Conservation (phyloP, 1,140 invertebrate genomes). For the Melanaphis sacchari region DNA sequence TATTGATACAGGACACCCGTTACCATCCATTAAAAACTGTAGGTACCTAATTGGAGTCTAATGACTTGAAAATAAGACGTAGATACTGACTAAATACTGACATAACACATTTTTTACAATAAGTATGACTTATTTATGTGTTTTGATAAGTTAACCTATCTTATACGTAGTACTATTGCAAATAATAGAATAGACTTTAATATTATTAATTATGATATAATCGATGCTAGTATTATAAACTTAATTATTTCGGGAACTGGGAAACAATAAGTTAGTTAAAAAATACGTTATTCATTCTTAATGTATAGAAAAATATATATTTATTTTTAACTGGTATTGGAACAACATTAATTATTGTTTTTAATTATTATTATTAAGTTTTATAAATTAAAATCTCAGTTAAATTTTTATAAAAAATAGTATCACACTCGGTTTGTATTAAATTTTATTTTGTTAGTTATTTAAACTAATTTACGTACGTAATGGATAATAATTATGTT, state of each 20-base stretch:
- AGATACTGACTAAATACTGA: not conserved
- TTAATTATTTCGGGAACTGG: not conserved
- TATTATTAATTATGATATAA: too few species aligned
- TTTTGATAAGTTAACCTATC: too few species aligned
- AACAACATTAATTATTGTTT: not conserved
- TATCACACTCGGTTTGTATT: not conserved
- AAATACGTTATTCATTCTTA: not conserved
- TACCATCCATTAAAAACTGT: not conserved
- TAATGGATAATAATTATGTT: not conserved
- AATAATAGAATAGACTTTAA: too few species aligned
- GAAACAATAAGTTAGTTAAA: not conserved
- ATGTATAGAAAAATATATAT: not conserved
- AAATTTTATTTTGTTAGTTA: not conserved
- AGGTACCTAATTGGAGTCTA: not conserved
- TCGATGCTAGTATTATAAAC: too few species aligned
- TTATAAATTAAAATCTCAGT: not conserved
- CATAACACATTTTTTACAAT: not conserved
- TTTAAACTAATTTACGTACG: not conserved
- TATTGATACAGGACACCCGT: constrained; percentile 8
- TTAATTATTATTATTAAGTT: not conserved
- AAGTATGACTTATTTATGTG: not conserved
- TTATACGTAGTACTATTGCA: too few species aligned
- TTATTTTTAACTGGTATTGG: not conserved
- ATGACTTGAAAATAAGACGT: not conserved
- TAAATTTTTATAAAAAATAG: not conserved